Conservation (phyloP, 2,888 invertebrate species). For the Trachelus troglodyta region DNA sequence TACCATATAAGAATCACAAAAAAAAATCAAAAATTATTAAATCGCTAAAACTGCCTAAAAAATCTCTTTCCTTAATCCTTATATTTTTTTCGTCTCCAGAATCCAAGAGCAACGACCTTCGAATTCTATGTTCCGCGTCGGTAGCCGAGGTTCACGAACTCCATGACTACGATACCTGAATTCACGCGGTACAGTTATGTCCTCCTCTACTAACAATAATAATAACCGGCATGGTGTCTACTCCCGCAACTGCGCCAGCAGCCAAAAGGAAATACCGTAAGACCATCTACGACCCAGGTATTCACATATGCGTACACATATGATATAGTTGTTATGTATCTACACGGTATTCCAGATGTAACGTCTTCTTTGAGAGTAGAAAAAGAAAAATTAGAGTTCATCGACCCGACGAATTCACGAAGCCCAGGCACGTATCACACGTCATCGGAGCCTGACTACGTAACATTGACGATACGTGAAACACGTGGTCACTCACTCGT, state of each 20-base stretch:
- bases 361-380: not conserved
- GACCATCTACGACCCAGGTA: constrained; percentile 26
- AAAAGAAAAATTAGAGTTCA: not conserved
- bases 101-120: constrained; percentile 51
- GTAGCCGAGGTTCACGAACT: constrained; percentile 49
- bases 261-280: constrained; percentile 49
- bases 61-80: too few species aligned
- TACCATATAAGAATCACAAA: too few species aligned
- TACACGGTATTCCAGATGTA: not conserved
- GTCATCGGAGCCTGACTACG: not conserved
- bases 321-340: not conserved
- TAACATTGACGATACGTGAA: not conserved
- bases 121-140: constrained; percentile 33
- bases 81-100: not conserved
- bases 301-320: not conserved
- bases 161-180: constrained; percentile 26
- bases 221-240: not conserved
- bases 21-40: too few species aligned
- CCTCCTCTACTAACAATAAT: constrained; percentile 22
- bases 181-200: constrained; percentile 53
- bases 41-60: not conserved
- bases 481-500: not conserved
- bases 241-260: not conserved
- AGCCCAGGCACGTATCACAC: not conserved
- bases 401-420: not conserved